Evolutionary conservation across 2,797 vertebrate species (phyloP), one percentile per base, ranked within the genome.

Genomic region (Amphiprion clarkii): DNA sequence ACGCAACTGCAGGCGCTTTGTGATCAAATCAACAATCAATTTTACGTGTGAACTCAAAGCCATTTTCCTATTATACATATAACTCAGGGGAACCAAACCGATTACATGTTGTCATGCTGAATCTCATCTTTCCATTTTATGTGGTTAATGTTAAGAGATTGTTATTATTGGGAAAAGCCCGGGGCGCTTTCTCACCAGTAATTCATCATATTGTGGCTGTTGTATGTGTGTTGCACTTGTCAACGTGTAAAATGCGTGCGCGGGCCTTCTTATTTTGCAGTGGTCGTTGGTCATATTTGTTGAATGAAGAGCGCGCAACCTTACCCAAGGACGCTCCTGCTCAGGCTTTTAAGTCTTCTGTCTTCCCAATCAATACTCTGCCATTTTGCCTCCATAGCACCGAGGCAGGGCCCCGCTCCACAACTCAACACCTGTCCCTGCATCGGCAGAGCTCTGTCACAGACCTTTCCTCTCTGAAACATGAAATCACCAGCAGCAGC

Each of bases 321-420:
- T 89, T 83, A 64, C 66, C 67, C 78, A 87, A 87, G 83, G 79
- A 83, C 77, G 25, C 46, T 9, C 3, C 33, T 12, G 53, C 68
- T 84, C 75, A 1, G 17, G 25, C 62, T 86, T 79, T 85, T 56
- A 70, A 80, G 73, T 78, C 74, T 58, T 85, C 78, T 61, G 59
- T 86, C 67, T 55, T 57, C 4, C 66, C 54, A 73, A 91, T 93
- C 91, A 56, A 93, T 90, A 88, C 78, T 60, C 49, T 85, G 67
- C 84, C 78, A 79, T 89, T 90, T 88, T 85, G 61, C 80, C 82
- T 84, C 57, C 40, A 0, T 44, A 23, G 61, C 1, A 0, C 21
- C 1, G 23, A 67, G 23, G 56, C 56, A 48, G 23, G 46, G 55
- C 51, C 66, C 33, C 11, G 16, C 67, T 76, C 79, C 81, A 82